phyloP scores from a whole-genome alignment of 2,797 vertebrate genomes.

The Syngnathus rostellatus region DNA sequence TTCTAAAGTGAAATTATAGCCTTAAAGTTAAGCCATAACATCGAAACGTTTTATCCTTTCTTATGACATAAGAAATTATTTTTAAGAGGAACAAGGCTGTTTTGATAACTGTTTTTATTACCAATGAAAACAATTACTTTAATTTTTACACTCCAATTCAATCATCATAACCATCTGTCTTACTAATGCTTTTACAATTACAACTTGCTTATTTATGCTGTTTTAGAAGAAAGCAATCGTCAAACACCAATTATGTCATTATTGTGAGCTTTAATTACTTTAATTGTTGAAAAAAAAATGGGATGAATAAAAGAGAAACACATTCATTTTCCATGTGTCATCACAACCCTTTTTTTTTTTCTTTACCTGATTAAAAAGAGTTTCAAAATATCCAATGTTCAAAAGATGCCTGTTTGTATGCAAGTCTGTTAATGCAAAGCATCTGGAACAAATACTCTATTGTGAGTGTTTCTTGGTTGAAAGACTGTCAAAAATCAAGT shows the following conservation, averaged over 20 bases:
- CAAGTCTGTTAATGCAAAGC: neutral
- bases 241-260: neutral
- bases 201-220: neutral
- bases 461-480: constrained; percentile 13
- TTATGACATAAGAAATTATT: neutral
- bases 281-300: neutral
- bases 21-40: too few relatives aligned
- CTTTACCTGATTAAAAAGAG: neutral
- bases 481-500: constrained; percentile 26
- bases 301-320: neutral
- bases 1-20: too few relatives aligned
- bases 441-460: neutral
- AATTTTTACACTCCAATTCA: neutral
- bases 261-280: neutral
- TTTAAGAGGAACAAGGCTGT: neutral
- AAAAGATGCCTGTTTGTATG: neutral
- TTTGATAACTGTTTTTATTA: neutral
- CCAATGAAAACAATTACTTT: neutral
- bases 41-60: too few relatives aligned
- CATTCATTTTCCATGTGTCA: neutral
- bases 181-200: neutral
- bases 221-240: neutral
- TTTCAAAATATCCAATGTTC: neutral
- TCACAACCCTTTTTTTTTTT: neutral
- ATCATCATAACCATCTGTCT: neutral